Evolutionary conservation across 2,113 vertebrate genomes (phyloP).

Genomic region (Antigone vipio): DNA sequence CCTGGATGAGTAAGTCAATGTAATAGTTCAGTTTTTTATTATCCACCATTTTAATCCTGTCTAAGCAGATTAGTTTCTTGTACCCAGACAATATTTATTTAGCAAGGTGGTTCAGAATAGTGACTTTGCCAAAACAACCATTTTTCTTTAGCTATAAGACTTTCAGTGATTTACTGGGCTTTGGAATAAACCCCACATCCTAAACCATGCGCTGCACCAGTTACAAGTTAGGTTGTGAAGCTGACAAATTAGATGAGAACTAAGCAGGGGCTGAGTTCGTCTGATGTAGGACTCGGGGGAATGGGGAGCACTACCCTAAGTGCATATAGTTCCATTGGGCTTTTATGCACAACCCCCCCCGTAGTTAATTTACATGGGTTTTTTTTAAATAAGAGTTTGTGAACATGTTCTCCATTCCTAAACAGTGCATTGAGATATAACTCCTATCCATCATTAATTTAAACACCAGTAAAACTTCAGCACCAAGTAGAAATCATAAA

Average conservation of each 20-base stretch:
- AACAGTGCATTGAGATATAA: background rate
- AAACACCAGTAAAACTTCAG: conserved; percentile 36
- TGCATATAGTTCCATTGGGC: background rate
- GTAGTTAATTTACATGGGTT: background rate
- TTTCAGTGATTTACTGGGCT: background rate
- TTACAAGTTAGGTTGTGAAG: background rate
- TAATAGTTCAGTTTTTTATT: conserved; percentile 20
- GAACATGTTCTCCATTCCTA: conserved; percentile 9
- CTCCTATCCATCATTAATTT: background rate
- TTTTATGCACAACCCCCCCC: background rate
- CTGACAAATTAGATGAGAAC: background rate
- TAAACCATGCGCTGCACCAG: background rate
- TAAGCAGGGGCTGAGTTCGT: background rate
- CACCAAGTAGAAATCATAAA: conserved; percentile 25
- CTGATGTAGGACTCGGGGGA: background rate
- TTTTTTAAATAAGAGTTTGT: background rate
- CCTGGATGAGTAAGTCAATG: conserved; percentile 37
- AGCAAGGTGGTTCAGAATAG: conserved; percentile 9
- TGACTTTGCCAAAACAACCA: background rate
- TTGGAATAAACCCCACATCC: background rate
- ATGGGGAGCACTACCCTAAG: background rate
- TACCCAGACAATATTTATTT: conserved; percentile 22
- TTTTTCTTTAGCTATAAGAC: background rate
- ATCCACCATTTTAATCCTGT: background rate
- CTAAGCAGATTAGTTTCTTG: conserved; percentile 24